Evolutionary conservation across 2,113 vertebrate species (phyloP).

Genomic region (Phylloscopus trochiloides): DNA sequence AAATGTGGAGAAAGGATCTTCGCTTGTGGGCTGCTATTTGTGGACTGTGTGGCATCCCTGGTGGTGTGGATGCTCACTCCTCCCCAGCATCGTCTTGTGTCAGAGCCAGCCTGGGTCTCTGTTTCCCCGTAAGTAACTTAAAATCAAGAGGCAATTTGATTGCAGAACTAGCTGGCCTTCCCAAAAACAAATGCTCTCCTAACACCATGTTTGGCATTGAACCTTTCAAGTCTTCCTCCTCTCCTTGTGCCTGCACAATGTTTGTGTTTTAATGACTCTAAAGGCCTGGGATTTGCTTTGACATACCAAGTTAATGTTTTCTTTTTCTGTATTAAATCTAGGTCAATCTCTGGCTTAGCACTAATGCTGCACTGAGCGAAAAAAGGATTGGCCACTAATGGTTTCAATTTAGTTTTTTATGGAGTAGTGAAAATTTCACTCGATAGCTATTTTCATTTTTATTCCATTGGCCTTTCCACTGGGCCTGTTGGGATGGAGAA

Average conservation of each 20-base stretch:
- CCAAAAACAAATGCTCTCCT: background rate
- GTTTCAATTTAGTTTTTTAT: constrained; percentile 61
- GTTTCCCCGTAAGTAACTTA: background rate
- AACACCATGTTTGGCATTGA: background rate
- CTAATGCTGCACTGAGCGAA: constrained; percentile 33
- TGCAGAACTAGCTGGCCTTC: background rate
- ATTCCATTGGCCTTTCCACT: constrained; percentile 1
- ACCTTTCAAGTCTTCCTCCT: background rate
- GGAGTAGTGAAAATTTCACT: constrained; percentile 40
- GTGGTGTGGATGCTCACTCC: background rate
- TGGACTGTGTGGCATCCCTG: rapidly evolving
- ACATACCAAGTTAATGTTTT: constrained; percentile 50
- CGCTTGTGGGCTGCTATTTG: background rate
- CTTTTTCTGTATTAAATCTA: constrained; percentile 48
- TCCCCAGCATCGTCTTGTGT: background rate
- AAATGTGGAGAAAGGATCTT: background rate
- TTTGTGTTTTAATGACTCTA: constrained; percentile 43
- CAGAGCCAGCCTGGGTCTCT: background rate
- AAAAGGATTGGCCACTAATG: constrained; percentile 58
- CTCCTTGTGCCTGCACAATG: constrained; percentile 31
- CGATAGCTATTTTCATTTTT: constrained; percentile 53
- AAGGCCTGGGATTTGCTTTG: constrained; percentile 51
- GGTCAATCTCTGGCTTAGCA: constrained; percentile 58
- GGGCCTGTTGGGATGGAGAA: background rate
- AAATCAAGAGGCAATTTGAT: background rate